Evolutionary conservation across 2,113 vertebrate species (phyloP), one percentile per base, ranked within the genome.

Genomic region (Anolis carolinensis): DNA sequence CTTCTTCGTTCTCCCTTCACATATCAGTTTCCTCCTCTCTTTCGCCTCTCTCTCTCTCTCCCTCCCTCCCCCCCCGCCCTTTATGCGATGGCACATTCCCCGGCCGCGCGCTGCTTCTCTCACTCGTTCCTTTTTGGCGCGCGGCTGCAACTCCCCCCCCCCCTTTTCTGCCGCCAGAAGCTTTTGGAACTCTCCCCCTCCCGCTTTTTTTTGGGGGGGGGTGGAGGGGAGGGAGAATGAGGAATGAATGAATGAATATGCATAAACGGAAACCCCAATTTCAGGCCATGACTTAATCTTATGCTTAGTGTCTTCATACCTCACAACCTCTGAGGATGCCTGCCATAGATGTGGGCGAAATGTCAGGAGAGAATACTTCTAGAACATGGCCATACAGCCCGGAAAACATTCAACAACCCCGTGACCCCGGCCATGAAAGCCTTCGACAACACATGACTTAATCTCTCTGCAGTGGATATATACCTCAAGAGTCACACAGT

Each of bases 11-110:
- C 63, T 65, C 63, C 5, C 21, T 7, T 23, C 25, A 7, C 27
- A 25, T 10, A 25, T 76, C 90, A 89, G 87, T 20, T 91, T 65
- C 93, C 84, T 87, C 91, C 86, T 86, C 91, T 87, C 90, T 90
- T 81, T 88, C 79, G 90, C n/a, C 88, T 79, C 90, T 86, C 92
- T 91, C 85, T 80, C 89, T 91, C 89, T 89, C 90, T 81, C 90
- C 86, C 92, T 90, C 85, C 50, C 87, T 70, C 89, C 86, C 92
- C 90, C 86, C 79, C 86, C 89, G 74, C 86, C 77, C 65, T 79
- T 87, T 88, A 84, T 87, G 67, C 65, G 85, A 89, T 30, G 92
- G 88, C 63, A 92, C 89, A 81, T 87, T 88, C 83, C 73, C 74
- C 1, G 20, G 84, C 71, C 79, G 67, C 90, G 91, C 63, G 67